Percentiles rank a stretch among this genome's conserved stretches.
phyloP scores from a whole-genome alignment of 2,888 invertebrate species.

The Punctoribates punctum region DNA sequence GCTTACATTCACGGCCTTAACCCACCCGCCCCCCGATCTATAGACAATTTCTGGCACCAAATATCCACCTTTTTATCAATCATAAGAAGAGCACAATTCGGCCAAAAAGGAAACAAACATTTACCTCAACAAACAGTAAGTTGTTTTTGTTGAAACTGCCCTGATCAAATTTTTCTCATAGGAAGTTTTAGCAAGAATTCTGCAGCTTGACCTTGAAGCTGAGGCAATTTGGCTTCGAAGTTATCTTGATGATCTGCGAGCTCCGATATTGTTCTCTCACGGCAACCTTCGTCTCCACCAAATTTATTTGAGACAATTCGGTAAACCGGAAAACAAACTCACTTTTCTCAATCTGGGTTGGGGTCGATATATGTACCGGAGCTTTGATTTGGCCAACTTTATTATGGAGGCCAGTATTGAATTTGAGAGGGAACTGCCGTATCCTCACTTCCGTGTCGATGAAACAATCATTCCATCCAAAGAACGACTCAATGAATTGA shows the following conservation, averaged over 20 bases:
- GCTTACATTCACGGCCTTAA: slow-evolving; percentile 7
- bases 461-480: too few species aligned
- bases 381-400: background rate
- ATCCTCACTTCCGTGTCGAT: background rate
- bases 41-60: slow-evolving; percentile 23
- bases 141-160: background rate
- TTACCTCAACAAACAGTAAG: background rate
- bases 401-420: background rate
- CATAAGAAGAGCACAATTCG: background rate
- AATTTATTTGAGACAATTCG: background rate
- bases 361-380: background rate
- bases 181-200: background rate
- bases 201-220: background rate
- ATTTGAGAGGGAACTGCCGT: background rate
- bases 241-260: background rate
- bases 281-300: background rate
- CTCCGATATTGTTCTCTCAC: slow-evolving; percentile 3
- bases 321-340: background rate
- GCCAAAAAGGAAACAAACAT: background rate
- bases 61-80: background rate
- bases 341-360: background rate
- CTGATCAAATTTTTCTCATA: background rate
- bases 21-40: slow-evolving; percentile 9
- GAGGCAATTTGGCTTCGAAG: background rate
- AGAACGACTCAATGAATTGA: background rate